Evolutionary conservation across 2,888 invertebrate species (phyloP).

Genomic region (Stenichneumon culpator): DNA sequence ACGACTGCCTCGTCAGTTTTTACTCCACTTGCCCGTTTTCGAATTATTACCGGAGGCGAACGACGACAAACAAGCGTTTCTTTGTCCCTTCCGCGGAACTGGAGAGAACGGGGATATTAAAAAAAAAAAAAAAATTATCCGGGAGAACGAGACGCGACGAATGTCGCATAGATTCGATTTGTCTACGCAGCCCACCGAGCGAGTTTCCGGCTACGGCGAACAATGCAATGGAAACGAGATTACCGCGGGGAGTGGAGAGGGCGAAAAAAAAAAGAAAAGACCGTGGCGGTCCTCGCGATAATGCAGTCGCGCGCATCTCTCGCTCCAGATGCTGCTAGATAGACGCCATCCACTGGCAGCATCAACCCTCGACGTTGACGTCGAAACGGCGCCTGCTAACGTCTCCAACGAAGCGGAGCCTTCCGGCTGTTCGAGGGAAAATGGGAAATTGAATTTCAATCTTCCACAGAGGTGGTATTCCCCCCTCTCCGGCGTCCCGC

Average conservation of each 20-base stretch:
- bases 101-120: background rate
- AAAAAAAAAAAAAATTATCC: background rate
- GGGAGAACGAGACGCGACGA: background rate
- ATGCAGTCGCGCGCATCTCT: slow-evolving; percentile 46
- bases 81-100: background rate
- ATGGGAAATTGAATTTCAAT: slow-evolving; percentile 62
- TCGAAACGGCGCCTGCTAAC: slow-evolving; percentile 44
- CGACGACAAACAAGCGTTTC: background rate
- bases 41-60: slow-evolving; percentile 4
- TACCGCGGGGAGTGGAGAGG: slow-evolving; percentile 19
- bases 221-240: slow-evolving; percentile 47
- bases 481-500: background rate
- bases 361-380: slow-evolving; percentile 41
- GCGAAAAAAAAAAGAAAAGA: slow-evolving; percentile 19
- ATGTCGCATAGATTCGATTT: slow-evolving; percentile 22
- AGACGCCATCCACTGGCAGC: slow-evolving; percentile 35
- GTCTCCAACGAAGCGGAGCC: slow-evolving; percentile 46
- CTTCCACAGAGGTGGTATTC: slow-evolving; percentile 39
- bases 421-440: slow-evolving; percentile 53
- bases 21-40: background rate
- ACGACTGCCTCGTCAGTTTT: background rate
- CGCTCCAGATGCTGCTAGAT: slow-evolving; percentile 39
- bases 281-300: slow-evolving; percentile 23
- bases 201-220: slow-evolving; percentile 12
- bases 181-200: slow-evolving; percentile 11